Percentiles rank a stretch among this genome's conserved stretches.
These are phyloP conservation scores for Macroramphosus scolopax DNA, from an alignment of 2,797 vertebrate genomes.

Conservation along the genomic window DNA sequence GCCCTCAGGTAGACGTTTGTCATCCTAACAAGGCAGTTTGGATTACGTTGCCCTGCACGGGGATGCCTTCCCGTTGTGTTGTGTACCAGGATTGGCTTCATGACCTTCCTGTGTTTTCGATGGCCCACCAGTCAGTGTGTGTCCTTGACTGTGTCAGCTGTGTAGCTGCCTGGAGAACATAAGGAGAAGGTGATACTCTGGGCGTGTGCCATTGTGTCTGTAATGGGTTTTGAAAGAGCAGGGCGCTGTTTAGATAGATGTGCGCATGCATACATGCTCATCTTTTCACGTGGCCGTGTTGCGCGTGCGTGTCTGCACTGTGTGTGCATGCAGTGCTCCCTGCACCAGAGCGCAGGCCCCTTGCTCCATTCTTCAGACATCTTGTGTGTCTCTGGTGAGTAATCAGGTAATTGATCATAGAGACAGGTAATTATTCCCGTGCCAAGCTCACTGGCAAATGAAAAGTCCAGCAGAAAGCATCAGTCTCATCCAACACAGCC, in stretches of 20 bases:
- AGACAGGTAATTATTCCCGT: conserved; percentile 82
- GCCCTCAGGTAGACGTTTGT: conserved; percentile 43
- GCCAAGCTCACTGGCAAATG: conserved; percentile 75
- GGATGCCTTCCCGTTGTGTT: conserved; percentile 24
- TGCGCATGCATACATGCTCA: conserved; percentile 22
- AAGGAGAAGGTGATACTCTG: conserved; percentile 19
- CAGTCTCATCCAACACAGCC: conserved; percentile 68
- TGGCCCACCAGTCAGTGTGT: conserved; percentile 43
- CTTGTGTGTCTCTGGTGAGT: conserved; percentile 75
- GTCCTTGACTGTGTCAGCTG: conserved; percentile 58
- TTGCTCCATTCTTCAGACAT: conserved; percentile 58
- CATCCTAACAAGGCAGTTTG: conserved; percentile 52
- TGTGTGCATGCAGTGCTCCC: conserved; percentile 30
- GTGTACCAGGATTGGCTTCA: conserved; percentile 46
- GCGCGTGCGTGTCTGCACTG: conserved; percentile 10
- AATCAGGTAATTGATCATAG: conserved; percentile 84
- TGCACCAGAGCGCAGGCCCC: conserved; percentile 25
- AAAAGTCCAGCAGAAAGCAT: conserved; percentile 71
- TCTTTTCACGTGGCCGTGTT: conserved; percentile 10
- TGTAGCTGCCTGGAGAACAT: conserved; percentile 34
- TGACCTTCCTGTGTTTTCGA: conserved; percentile 50
- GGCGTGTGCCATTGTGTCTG: conserved; percentile 13
- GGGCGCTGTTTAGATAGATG: too few relatives aligned
- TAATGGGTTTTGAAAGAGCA: conserved; percentile 7
- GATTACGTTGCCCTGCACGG: conserved; percentile 38